A percentile compares a stretch with the other conserved stretches of the same genome.
Conservation (phyloP, 2,888 invertebrate genomes). For the Temnothorax unifasciatus region DNA sequence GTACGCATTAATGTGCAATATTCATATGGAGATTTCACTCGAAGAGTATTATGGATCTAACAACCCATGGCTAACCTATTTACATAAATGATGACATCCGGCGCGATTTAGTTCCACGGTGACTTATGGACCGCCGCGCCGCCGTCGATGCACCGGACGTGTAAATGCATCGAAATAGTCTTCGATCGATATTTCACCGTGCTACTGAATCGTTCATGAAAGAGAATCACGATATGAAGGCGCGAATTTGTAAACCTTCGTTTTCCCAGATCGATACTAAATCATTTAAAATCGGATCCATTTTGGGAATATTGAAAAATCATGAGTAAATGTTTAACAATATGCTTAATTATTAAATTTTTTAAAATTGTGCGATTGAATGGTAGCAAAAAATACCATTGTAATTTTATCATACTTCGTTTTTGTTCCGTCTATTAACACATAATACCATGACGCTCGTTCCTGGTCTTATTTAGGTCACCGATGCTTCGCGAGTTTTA, state of each 20-base stretch:
- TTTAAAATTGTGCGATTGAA: not conserved
- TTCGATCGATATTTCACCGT: slow-evolving; percentile 43
- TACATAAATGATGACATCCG: slow-evolving; percentile 82
- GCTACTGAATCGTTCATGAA: slow-evolving; percentile 47
- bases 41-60: slow-evolving; percentile 83
- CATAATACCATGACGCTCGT: not conserved
- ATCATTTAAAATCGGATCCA: not conserved
- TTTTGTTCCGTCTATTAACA: not conserved
- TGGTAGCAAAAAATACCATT: not conserved
- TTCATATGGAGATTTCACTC: slow-evolving; percentile 81
- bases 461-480: not conserved
- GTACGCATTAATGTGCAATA: slow-evolving; percentile 82
- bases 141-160: slow-evolving; percentile 51
- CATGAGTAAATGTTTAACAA: not conserved
- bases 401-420: not conserved
- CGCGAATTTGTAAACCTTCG: slow-evolving; percentile 35
- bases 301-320: not conserved
- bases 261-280: not conserved
- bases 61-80: slow-evolving; percentile 81
- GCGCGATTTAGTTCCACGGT: slow-evolving; percentile 68
- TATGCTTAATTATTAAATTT: not conserved
- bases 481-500: not conserved
- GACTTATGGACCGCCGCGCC: slow-evolving; percentile 44
- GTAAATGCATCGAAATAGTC: slow-evolving; percentile 55
- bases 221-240: slow-evolving; percentile 19